Base-by-base conservation (phyloP, 2,888 invertebrate species). In the Rosalia funebris region DNA sequence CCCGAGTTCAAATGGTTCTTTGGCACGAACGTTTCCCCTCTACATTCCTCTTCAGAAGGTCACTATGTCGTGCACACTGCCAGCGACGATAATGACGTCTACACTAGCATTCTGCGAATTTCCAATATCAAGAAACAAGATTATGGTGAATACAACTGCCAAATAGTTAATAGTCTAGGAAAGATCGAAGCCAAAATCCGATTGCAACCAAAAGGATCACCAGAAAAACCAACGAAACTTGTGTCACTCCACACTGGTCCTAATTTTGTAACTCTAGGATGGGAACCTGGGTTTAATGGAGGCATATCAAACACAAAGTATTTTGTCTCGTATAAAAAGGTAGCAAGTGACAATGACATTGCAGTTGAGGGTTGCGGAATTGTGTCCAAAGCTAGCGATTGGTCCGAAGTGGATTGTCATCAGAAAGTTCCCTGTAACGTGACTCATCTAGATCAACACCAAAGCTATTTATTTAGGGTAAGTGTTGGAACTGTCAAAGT, bases 1-100 rank as follows among this genome's bases (percentile, higher is more conserved):
- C 95, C 96, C 0, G 93, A 93, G 77, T 95, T 96, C 81, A 93
- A 95, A 74, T 96, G 96, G 96, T 92, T 88, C 75, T 93, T 89
- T 74, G 91, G 90, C 31, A 88, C 89, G 3, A 91, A 91, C 78
- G 84, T 87, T 0, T 88, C 91, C 0, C 89, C 92, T 0, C 79
- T 93, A 37, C 88, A 90, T 65, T 89, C 91, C 79, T 91, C 91
- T 0, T 91, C 91, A 1, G 92, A 93, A 74, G 92, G 92, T 0
- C 93, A 93, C 75, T 95, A 95, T 79, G 91, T 93, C 75, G 91
- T 94, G 41, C 91, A 89, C 71, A 91, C 92, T 1, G 90, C 89
- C 12, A 89, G 88, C 31, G 91, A 93, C 71, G 90, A 91, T 68
- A 92, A 93, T 80, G 95, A 96, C 78, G 88, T 93, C 0, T 95